Percentiles rank a stretch among this genome's conserved stretches.
Evolutionary conservation across 1,140 invertebrate species (phyloP).

Genomic region (Coptotermes formosanus): DNA sequence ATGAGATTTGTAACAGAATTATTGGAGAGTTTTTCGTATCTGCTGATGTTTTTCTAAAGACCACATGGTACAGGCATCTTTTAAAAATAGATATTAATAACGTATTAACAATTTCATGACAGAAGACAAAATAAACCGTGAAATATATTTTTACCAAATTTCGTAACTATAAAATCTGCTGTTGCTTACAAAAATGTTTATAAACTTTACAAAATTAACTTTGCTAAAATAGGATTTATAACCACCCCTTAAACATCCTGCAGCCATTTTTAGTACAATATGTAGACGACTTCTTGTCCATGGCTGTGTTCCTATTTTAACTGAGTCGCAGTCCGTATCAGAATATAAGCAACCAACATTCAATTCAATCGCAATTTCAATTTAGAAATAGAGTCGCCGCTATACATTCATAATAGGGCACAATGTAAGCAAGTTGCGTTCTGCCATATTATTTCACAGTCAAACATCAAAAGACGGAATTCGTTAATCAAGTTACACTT

Average conservation of each 20-base stretch:
- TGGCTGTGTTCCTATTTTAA: neutral
- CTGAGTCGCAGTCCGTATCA: neutral
- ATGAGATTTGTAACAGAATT: no score
- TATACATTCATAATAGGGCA: neutral
- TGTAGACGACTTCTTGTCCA: neutral
- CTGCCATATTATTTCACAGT: constrained; percentile 7
- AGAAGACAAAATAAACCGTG: no score
- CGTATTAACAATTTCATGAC: no score
- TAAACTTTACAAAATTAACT: no score
- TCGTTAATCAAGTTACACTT: constrained; percentile 19
- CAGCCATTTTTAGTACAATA: neutral
- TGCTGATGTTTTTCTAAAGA: no score
- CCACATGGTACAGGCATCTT: no score
- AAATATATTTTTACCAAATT: no score
- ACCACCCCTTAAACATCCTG: neutral
- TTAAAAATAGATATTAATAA: no score
- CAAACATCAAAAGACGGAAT: constrained; percentile 16
- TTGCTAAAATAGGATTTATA: no score
- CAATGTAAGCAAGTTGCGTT: constrained; percentile 7
- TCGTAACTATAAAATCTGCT: no score
- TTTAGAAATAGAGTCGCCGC: constrained; percentile 13
- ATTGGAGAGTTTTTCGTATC: no score
- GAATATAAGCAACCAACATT: neutral
- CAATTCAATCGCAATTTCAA: neutral
- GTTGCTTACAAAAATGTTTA: no score